phyloP scores from a whole-genome alignment of 2,888 invertebrate genomes.

The Synanthedon myopaeformis region DNA sequence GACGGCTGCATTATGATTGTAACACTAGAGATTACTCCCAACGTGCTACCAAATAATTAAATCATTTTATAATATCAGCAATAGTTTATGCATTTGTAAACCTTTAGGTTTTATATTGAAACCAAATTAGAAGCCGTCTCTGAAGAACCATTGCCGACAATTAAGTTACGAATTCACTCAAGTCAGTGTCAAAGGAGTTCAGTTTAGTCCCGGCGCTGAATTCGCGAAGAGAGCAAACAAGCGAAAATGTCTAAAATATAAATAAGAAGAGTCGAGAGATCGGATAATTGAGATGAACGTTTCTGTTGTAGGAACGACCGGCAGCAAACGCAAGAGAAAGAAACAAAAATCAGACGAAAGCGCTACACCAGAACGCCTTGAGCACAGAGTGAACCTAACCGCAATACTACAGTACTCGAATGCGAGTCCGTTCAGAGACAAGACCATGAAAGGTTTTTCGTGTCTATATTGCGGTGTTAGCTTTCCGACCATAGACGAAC shows the following conservation, averaged over 20 bases:
- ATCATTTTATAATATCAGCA: no score
- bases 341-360: constrained; percentile 52
- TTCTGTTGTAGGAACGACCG: constrained; percentile 62
- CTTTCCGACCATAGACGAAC: constrained; percentile 42
- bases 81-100: no score
- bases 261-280: constrained; percentile 21
- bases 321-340: constrained; percentile 49
- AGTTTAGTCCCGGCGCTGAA: background rate
- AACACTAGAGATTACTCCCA: no score
- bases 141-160: no score
- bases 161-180: no score
- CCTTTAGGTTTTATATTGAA: no score
- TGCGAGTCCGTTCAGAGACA: constrained; percentile 60
- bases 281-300: constrained; percentile 55
- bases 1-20: no score
- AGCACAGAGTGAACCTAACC: constrained; percentile 61
- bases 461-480: constrained; percentile 57
- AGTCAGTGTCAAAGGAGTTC: no score
- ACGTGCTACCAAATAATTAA: no score
- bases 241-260: constrained; percentile 10
- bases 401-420: constrained; percentile 60
- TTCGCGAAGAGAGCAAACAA: constrained; percentile 5
- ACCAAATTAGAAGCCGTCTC: no score
- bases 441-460: constrained; percentile 55
- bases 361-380: constrained; percentile 59